Base-by-base conservation (phyloP, 2,888 invertebrate genomes). In the Operophtera brumata region DNA sequence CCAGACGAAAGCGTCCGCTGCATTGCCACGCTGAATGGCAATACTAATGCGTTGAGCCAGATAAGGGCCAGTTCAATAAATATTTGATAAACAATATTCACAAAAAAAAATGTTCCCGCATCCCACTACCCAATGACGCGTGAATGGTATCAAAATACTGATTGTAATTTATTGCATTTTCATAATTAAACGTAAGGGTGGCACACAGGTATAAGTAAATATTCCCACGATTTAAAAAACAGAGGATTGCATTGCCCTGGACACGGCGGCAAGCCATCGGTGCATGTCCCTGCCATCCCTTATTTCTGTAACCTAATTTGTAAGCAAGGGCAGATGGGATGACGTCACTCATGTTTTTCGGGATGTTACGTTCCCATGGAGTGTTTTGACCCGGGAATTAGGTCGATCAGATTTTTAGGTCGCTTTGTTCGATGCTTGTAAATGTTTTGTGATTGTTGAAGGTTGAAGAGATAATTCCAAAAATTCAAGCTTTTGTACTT, bases 151-250 rank as follows among this genome's bases (percentile, higher is more conserved):
- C 80, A 81, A 83, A 84, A 85, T 81, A 81, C 78, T 81, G 82
- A 86, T 86, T 86, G 77, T 82, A 82, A 88, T 84, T 86, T 88
- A 87, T 88, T 79, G 83, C 81, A 77, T 75, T 80, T 75, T 78
- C 80, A 85, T 64, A 65, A 65, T 84, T 84, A 82, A 86, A 78
- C 66, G 61, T 77, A 80, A 79, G 84, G 83, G 79, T 57, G 42
- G 47, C 44, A 37, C 67, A 77, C 84, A 86, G 84, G 86, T 84
- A 84, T 2, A 20, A 8, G 5, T 80, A 61, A 49, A 47, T 54
- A 71, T 88, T 89, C 88, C 88, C 89, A 88, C 88, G 88, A 75
- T 73, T 73, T 68, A 71, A 79, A 78, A 78, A 78, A 77, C 70
- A 57, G 70, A 79, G 61, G 79, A 70, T 70, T 82, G 78, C 77